phyloP scores from a whole-genome alignment of 2,797 vertebrate species.

The Emydoidea blandingii region DNA sequence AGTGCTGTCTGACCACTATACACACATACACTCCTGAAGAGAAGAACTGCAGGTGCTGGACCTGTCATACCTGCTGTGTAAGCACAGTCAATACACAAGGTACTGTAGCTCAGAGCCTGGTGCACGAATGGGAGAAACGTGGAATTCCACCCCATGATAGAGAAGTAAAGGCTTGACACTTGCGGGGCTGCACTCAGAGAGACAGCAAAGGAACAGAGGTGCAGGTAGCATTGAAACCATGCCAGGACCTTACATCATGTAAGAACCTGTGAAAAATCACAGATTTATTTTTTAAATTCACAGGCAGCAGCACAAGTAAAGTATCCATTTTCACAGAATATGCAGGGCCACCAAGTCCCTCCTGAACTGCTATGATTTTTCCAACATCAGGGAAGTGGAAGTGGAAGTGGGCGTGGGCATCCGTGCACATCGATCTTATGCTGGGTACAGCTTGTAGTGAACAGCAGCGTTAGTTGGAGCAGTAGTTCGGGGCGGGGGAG shows the following conservation, averaged over 20 bases:
- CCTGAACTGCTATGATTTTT: neutral
- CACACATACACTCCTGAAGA: neutral
- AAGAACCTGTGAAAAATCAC: neutral
- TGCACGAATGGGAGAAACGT: neutral
- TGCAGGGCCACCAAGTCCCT: neutral
- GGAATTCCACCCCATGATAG: neutral
- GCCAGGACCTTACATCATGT: neutral
- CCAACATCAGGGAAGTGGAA: neutral
- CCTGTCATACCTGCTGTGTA: neutral
- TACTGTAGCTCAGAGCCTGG: neutral
- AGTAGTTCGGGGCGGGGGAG: neutral
- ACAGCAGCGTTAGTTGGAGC: neutral
- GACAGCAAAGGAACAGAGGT: neutral
- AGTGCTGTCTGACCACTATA: neutral
- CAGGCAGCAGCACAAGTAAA: neutral
- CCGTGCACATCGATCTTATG: neutral
- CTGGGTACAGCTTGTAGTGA: neutral
- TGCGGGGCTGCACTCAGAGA: neutral
- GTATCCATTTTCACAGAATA: neutral
- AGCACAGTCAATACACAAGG: neutral
- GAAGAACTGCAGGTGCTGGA: neutral
- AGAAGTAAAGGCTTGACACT: neutral
- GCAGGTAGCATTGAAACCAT: neutral
- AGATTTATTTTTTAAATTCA: neutral
- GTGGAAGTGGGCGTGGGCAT: neutral